Base-by-base conservation (phyloP, 2,888 invertebrate genomes). In the Dugesia japonica region DNA sequence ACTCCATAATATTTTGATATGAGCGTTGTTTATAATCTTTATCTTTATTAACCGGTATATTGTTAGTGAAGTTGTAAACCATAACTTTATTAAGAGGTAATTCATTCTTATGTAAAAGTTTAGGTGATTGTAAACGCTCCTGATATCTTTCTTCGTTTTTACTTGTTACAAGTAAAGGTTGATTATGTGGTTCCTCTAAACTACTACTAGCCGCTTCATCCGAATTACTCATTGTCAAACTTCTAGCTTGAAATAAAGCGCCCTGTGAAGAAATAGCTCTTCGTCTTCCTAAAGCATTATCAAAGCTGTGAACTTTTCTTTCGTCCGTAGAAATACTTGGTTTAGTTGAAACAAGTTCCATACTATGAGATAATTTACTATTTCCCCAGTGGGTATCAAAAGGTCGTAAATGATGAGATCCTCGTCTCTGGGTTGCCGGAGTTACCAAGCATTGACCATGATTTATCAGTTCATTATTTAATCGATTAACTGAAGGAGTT, bases 181-280 rank as follows among this genome's bases (percentile, higher is more conserved):
- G 72, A 72, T 72, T 31, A n/a, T 72, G 72, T 13, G 31, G 27
- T 79, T 86, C 85, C 80, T 86, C 86, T 42, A 86, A 81, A 79
- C 86, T 86, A 20, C 86, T 86, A n/a, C 84, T 85, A 80, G 86
- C 86, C 80, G 56, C 56, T 56, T 56, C 56, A n/a, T 56, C 56
- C 9, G 56, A 56, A 56, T 56, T 56, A 23, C 56, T 56, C 56
- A 56, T 56, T 23, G 56, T 56, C 17, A 56, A 56, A 56, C 56
- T 56, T n/a, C 56, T 4, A 20, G 56, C 56, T 56, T 56, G 56
- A 56, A 56, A 56, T 4, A 56, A n/a, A 4, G 4, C 56, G 4
- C 56, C 56, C 17, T 56, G 56, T 9, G 56, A 56, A 1, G 56
- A 56, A 56, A 56, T 56, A 20, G 56, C 56, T 56, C 56, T 4